A percentile compares a stretch with the other conserved stretches of the same genome.
Conservation (phyloP, 2,888 invertebrate genomes). For the Scaptomyza caliginosa region DNA sequence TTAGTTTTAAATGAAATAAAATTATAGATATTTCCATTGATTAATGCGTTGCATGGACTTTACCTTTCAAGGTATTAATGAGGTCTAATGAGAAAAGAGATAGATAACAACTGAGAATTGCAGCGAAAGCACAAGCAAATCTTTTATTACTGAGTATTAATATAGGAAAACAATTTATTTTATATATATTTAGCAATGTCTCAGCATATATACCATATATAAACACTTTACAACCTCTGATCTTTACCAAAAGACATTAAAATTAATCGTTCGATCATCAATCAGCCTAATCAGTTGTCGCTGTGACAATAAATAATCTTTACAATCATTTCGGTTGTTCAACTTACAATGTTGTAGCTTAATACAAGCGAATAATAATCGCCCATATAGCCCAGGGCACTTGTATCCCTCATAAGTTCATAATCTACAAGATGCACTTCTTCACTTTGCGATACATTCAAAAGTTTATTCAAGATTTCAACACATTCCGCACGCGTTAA, state of each 20-base stretch:
- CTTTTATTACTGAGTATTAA: too few species aligned
- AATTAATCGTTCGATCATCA: background rate
- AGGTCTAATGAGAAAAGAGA: too few species aligned
- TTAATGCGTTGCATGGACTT: background rate
- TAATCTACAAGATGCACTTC: conserved; percentile 43
- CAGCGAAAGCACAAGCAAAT: too few species aligned
- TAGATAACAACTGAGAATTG: too few species aligned
- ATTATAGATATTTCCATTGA: too few species aligned
- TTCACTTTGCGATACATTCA: conserved; percentile 4
- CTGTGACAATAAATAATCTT: conserved; percentile 21
- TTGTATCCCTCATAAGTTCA: conserved; percentile 37
- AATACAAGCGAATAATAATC: conserved; percentile 75
- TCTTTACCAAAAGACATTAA: background rate
- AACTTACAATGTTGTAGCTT: conserved; percentile 53
- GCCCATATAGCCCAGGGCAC: conserved; percentile 76
- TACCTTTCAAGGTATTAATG: background rate
- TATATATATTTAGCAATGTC: background rate
- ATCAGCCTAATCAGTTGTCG: conserved; percentile 25
- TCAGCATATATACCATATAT: background rate
- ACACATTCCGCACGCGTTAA: conserved; percentile 62
- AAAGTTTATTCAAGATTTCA: conserved; percentile 56
- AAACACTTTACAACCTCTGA: background rate
- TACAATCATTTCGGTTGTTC: background rate
- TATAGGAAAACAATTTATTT: background rate
- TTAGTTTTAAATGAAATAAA: background rate